phyloP scores from a whole-genome alignment of 1,140 invertebrate genomes.

The Lepidurus couesii region DNA sequence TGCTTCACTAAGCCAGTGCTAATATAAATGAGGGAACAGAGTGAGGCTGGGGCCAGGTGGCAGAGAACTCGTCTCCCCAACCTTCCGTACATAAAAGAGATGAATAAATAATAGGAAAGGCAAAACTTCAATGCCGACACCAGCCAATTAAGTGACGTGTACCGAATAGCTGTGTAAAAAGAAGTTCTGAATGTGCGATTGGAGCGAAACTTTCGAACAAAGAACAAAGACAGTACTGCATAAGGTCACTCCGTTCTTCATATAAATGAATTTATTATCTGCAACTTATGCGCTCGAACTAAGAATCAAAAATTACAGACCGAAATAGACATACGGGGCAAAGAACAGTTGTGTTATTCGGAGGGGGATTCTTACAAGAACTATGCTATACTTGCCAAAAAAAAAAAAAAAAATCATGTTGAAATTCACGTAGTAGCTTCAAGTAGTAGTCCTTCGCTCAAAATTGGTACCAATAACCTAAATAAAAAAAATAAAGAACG shows the following conservation, averaged over 20 bases:
- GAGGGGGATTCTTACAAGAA: constrained; percentile 12
- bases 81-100: not conserved
- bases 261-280: constrained; percentile 23
- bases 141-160: not conserved
- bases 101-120: constrained; percentile 14
- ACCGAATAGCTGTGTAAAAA: not conserved
- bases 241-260: not conserved
- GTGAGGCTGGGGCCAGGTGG: not conserved
- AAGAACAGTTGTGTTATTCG: constrained; percentile 8
- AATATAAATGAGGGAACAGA: not conserved
- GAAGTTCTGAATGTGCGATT: no score
- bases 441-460: constrained; percentile 15
- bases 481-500: not conserved
- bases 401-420: not conserved
- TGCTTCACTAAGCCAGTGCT: not conserved
- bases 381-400: constrained; percentile 3
- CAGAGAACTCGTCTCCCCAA: not conserved
- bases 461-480: constrained; percentile 15
- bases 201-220: no score
- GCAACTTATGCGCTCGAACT: constrained; percentile 18
- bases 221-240: not conserved
- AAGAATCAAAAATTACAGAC: constrained; percentile 20
- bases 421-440: constrained; percentile 9
- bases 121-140: not conserved
- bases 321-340: constrained; percentile 21